Evolutionary conservation across 2,113 vertebrate genomes (phyloP).

Genomic region (Cisticola juncidis): DNA sequence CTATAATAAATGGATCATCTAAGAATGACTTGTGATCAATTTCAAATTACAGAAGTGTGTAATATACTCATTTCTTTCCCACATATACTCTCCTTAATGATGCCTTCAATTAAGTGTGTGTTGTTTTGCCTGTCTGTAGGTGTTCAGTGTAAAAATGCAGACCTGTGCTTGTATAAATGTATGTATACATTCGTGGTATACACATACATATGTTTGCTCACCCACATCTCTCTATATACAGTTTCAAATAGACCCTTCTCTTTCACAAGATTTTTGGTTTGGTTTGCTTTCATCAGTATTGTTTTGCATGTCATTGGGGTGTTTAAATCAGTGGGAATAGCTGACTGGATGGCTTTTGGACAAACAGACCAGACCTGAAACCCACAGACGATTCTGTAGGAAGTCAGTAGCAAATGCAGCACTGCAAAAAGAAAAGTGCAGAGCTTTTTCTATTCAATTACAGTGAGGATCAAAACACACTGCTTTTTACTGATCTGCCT

Average conservation of each 20-base stretch:
- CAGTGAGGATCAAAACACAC: not conserved
- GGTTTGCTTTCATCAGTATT: not conserved
- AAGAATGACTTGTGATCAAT: slow-evolving; percentile 41
- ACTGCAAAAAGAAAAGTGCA: not conserved
- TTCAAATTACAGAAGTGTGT: slow-evolving; percentile 22
- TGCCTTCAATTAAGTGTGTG: not conserved
- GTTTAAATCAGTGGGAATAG: not conserved
- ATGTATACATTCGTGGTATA: too few species aligned
- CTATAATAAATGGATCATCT: slow-evolving; percentile 37
- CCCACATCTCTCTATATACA: not conserved
- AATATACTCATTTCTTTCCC: not conserved
- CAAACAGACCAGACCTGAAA: not conserved
- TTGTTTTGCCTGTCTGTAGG: not conserved
- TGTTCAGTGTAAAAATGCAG: not conserved
- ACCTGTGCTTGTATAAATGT: not conserved
- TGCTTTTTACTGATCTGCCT: not conserved
- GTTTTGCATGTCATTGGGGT: not conserved
- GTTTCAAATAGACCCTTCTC: not conserved
- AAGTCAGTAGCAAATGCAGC: not conserved
- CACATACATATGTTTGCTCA: not conserved
- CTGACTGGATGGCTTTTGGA: not conserved
- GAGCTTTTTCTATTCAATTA: not conserved
- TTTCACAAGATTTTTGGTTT: not conserved
- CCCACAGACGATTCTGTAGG: not conserved
- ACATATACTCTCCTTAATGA: not conserved